These are phyloP conservation scores for Drosophila emarginata DNA, from an alignment of 2,888 invertebrate genomes.

Conservation along the genomic window DNA sequence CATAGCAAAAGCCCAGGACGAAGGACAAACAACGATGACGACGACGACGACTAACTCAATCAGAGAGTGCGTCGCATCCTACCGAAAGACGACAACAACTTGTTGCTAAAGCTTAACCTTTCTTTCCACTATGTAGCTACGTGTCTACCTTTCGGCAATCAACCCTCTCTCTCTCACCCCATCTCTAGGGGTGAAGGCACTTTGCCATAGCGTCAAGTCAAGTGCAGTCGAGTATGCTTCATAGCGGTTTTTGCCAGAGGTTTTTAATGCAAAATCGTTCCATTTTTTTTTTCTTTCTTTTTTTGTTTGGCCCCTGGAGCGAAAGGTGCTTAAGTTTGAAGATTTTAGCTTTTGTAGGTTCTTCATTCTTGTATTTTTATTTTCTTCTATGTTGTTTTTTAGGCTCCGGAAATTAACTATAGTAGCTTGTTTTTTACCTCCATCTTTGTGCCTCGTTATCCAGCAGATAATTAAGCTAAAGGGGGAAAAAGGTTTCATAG, in stretches of 20 bases:
- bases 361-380: not conserved
- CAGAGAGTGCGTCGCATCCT: slow-evolving; percentile 52
- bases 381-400: slow-evolving; percentile 3
- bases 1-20: slow-evolving; percentile 51
- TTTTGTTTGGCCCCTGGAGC: slow-evolving; percentile 25
- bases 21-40: slow-evolving; percentile 22
- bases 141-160: slow-evolving; percentile 13
- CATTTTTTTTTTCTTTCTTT: too few species aligned
- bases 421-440: slow-evolving; percentile 6
- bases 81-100: slow-evolving; percentile 22
- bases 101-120: slow-evolving; percentile 56
- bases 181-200: slow-evolving; percentile 23
- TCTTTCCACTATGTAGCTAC: not conserved
- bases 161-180: slow-evolving; percentile 22
- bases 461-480: slow-evolving; percentile 11
- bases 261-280: slow-evolving; percentile 30
- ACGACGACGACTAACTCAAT: slow-evolving; percentile 55
- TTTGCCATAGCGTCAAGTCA: slow-evolving; percentile 37
- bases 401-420: slow-evolving; percentile 59
- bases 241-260: slow-evolving; percentile 9
- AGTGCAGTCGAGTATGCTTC: slow-evolving; percentile 38
- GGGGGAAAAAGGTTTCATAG: not conserved
- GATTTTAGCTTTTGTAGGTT: slow-evolving; percentile 24
- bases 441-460: not conserved
- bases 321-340: slow-evolving; percentile 1